These are phyloP conservation scores for Augochlorella aurata DNA, from an alignment of 2,888 invertebrate species.

Conservation along the genomic window DNA sequence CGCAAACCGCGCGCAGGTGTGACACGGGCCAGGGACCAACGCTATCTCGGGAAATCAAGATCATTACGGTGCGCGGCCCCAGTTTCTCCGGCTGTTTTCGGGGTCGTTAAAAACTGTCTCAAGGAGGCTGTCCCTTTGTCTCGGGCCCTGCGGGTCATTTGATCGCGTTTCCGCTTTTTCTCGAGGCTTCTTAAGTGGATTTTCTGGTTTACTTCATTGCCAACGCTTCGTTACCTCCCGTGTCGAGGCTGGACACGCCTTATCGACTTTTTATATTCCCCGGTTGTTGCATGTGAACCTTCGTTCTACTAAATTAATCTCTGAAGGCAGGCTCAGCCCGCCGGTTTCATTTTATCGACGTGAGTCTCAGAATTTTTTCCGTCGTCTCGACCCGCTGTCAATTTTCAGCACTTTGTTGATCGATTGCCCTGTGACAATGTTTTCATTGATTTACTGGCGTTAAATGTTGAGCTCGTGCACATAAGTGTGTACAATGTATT, in stretches of 20 bases:
- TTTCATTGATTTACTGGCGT: neutral
- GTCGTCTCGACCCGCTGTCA: neutral
- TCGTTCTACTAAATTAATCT: conserved; percentile 2
- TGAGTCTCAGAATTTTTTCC: neutral
- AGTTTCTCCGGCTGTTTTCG: conserved; percentile 20
- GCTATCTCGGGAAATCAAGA: conserved; percentile 47
- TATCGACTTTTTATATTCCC: neutral
- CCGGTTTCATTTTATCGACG: neutral
- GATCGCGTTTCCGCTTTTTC: conserved; percentile 33
- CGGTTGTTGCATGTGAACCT: neutral
- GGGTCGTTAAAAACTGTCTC: conserved; percentile 39
- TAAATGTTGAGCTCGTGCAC: neutral
- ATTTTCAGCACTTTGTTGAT: neutral
- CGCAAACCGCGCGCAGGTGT: conserved; percentile 28
- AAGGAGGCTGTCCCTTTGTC: conserved; percentile 22
- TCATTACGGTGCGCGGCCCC: conserved; percentile 37
- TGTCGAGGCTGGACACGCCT: too few species aligned
- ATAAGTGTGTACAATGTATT: neutral
- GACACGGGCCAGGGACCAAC: conserved; percentile 5
- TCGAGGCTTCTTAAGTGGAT: conserved; percentile 35
- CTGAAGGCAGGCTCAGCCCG: neutral
- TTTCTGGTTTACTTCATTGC: conserved; percentile 29
- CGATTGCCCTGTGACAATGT: neutral
- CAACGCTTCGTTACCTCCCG: conserved; percentile 7
- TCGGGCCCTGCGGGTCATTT: conserved; percentile 1